Evolutionary conservation across 2,888 invertebrate genomes (phyloP).

Genomic region (Cephus rjabovi): DNA sequence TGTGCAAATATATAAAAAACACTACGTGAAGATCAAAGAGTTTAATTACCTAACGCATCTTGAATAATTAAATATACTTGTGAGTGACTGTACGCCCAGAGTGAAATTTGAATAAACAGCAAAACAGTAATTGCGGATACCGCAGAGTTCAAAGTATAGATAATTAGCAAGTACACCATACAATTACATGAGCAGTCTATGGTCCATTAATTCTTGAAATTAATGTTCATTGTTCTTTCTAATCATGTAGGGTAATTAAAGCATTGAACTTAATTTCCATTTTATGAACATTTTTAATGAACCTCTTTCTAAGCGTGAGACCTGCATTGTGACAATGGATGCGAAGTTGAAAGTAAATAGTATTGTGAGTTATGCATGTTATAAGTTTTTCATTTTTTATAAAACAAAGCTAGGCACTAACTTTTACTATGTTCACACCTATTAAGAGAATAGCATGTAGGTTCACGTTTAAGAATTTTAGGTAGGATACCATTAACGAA

Average conservation of each 20-base stretch:
- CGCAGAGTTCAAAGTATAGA: neutral
- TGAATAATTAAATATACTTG: neutral
- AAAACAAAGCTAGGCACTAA: neutral
- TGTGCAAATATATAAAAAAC: neutral
- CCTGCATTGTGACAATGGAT: neutral
- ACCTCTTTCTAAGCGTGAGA: neutral
- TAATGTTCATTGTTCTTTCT: neutral
- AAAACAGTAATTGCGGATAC: neutral
- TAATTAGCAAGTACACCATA: neutral
- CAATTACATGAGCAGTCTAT: neutral
- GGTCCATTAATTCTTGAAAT: neutral
- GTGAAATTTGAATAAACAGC: neutral
- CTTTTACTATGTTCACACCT: neutral
- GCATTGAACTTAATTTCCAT: neutral
- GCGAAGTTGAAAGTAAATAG: neutral
- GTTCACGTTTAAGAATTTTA: neutral
- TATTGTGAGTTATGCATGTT: neutral
- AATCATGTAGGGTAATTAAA: neutral
- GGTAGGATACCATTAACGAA: neutral
- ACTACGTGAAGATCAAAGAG: neutral
- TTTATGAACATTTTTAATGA: neutral
- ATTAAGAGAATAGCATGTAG: neutral
- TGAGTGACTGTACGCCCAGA: neutral
- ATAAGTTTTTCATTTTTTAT: no score
- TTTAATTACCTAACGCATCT: neutral